Conservation (phyloP, 2,888 invertebrate genomes). For the Malacosoma neustria region DNA sequence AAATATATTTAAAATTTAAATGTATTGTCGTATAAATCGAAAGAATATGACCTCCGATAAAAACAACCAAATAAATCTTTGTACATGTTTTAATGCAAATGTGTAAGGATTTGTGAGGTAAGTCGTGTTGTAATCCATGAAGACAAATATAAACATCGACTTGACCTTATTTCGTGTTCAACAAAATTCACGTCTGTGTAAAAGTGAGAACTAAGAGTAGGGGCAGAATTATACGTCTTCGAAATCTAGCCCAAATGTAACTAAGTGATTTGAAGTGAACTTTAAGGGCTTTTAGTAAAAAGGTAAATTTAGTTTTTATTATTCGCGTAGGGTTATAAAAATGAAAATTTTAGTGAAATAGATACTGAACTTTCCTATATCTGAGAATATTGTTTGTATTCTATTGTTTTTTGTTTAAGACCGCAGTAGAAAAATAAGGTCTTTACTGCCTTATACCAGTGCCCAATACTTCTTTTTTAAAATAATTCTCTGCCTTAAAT, state of each 20-base stretch:
- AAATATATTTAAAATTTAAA: background rate
- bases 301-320: constrained; percentile 33
- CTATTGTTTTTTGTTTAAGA: background rate
- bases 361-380: background rate
- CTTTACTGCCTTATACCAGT: too few species aligned
- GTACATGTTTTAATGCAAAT: background rate
- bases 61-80: background rate
- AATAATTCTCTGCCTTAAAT: too few species aligned
- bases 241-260: constrained; percentile 44
- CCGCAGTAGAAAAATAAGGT: too few species aligned
- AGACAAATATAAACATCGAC: background rate
- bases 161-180: background rate
- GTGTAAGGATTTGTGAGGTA: background rate
- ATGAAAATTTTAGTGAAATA: background rate
- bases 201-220: background rate
- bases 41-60: background rate
- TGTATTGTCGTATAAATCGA: background rate
- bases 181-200: background rate
- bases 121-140: background rate
- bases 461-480: too few species aligned
- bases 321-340: background rate
- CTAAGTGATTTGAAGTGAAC: constrained; percentile 45
- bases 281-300: constrained; percentile 37
- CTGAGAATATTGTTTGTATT: background rate
- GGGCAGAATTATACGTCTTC: constrained; percentile 24